Percentiles rank a stretch among this genome's conserved stretches.
These are phyloP conservation scores for Drosophila robusta DNA, from an alignment of 2,888 invertebrate species.

Conservation along the genomic window DNA sequence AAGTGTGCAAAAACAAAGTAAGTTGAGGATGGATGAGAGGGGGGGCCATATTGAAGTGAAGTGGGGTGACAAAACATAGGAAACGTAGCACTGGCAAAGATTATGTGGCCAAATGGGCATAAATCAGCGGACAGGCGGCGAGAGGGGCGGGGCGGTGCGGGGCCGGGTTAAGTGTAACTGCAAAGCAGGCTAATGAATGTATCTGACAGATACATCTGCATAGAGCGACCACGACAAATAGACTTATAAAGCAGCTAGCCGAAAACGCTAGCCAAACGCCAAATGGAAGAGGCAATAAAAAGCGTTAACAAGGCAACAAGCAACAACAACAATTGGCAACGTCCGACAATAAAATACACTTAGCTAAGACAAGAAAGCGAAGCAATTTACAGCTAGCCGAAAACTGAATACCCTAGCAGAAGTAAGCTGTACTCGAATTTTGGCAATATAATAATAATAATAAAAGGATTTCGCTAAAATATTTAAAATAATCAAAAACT, in stretches of 20 bases:
- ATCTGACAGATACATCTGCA: slow-evolving; percentile 76
- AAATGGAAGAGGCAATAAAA: slow-evolving; percentile 68
- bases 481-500: too few relatives aligned
- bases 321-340: slow-evolving; percentile 59
- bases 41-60: background rate
- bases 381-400: background rate
- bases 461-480: too few relatives aligned
- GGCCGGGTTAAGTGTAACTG: slow-evolving; percentile 40
- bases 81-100: slow-evolving; percentile 32
- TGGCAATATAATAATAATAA: too few relatives aligned
- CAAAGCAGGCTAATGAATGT: slow-evolving; percentile 78
- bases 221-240: slow-evolving; percentile 71
- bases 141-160: background rate
- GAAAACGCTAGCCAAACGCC: slow-evolving; percentile 45
- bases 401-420: background rate
- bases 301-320: slow-evolving; percentile 73
- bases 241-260: slow-evolving; percentile 65
- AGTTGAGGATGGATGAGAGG: background rate
- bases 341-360: slow-evolving; percentile 73
- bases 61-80: slow-evolving; percentile 70
- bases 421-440: too few relatives aligned
- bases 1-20: slow-evolving; percentile 44
- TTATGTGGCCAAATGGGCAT: slow-evolving; percentile 61
- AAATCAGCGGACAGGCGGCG: slow-evolving; percentile 52
- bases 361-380: slow-evolving; percentile 12